Base-by-base conservation (phyloP, 2,797 vertebrate genomes). In the Poecile montanus region DNA sequence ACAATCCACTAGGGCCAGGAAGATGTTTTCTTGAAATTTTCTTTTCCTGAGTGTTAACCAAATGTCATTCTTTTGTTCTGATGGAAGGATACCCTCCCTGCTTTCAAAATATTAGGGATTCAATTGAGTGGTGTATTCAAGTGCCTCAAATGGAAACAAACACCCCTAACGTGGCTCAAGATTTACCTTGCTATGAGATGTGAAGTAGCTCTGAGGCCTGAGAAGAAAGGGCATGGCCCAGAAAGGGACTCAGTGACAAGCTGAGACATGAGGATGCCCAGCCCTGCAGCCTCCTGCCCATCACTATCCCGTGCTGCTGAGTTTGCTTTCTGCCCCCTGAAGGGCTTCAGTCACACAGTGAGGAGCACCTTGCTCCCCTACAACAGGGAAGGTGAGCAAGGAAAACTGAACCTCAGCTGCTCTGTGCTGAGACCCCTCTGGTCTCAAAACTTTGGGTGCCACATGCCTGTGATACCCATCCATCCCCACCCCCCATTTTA, bases 401-500 rank as follows among this genome's bases (percentile, higher is more conserved):
- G 10, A 21, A 60, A 45, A 1, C 14, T 2, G 60, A 53, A 32
- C 30, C 34, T 22, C 51, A 26, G 26, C 34, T 44, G 0, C 23
- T 62, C 44, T 0, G 6, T 40, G 47, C 84, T 15, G 8, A 4
- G 9, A 42, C 4, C 47, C 38, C 54, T 34, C 32, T 1, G 6
- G 9, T 34, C 51, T 51, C 12, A 38, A 16, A 32, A 1, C 44
- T 22, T 38, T 3, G 63, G 50, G 58, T 54, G 42, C 57, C 78
- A 11, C 0, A 0, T 32, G n/a, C 25, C 36, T 29, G 38, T 8
- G 62, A 62, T 5, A 7, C 29, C 29, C n/a, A 4, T 40, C 38
- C 38, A 40, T 40, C 38, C 38, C 38, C 38, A 40, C 38, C 34
- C 13, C 56, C 29, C 45, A 20, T 34, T 93, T 68, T n/a, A 48